Percentiles rank a stretch among this genome's conserved stretches.
These are phyloP conservation scores for Dendrocincla tyrannina DNA, from an alignment of 2,797 vertebrate genomes.

Conservation along the genomic window DNA sequence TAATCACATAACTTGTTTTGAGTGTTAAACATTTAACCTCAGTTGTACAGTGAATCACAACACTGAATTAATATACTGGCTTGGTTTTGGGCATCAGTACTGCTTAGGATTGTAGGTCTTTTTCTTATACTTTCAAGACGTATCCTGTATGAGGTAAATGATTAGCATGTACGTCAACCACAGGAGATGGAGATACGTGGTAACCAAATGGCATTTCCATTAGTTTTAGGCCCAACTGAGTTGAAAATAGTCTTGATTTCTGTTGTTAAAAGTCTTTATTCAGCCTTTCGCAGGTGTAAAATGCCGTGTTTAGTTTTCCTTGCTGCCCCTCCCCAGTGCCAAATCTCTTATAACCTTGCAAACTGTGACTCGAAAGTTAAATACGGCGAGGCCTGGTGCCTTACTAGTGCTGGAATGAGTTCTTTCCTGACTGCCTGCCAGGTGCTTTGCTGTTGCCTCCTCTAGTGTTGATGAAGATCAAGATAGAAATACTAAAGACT, in stretches of 20 bases:
- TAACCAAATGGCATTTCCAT: background rate
- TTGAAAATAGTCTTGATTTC: background rate
- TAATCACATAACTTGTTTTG: background rate
- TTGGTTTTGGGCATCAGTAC: background rate
- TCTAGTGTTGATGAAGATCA: background rate
- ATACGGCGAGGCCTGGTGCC: background rate
- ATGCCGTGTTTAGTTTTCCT: background rate
- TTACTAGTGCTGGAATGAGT: background rate
- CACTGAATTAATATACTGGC: background rate
- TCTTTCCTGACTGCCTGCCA: background rate
- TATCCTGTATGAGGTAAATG: background rate
- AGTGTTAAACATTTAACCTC: background rate
- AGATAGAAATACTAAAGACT: background rate
- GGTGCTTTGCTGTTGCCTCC: background rate
- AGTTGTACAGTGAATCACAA: background rate
- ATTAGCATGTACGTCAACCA: background rate
- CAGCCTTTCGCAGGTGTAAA: background rate
- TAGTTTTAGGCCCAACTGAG: background rate
- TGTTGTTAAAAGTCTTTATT: background rate
- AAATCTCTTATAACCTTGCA: background rate
- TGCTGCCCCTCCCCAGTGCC: background rate
- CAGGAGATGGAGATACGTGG: background rate
- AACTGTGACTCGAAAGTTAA: slow-evolving; percentile 7
- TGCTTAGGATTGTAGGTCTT: background rate
- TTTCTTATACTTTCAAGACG: background rate